phyloP scores from a whole-genome alignment of 2,113 vertebrate genomes.

The Xenus cinereus region DNA sequence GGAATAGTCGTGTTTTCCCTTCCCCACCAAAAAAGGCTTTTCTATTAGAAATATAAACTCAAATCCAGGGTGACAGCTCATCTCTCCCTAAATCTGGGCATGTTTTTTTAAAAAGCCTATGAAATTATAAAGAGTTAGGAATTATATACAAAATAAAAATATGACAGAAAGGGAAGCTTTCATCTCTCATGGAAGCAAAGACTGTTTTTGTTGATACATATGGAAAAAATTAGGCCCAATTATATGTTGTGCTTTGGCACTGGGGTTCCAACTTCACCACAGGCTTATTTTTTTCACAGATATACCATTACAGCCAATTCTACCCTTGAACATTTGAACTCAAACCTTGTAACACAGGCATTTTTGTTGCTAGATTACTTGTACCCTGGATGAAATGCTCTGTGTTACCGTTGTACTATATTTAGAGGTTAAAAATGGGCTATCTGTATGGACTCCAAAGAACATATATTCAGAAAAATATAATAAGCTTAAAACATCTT shows the following conservation, averaged over 20 bases:
- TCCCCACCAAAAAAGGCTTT: constrained; percentile 52
- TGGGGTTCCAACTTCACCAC: constrained; percentile 69
- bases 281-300: constrained; percentile 74
- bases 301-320: constrained; percentile 69
- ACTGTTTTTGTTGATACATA: constrained; percentile 80
- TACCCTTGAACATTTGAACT: constrained; percentile 76
- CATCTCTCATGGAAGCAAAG: constrained; percentile 73
- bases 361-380: constrained; percentile 57
- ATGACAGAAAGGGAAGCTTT: constrained; percentile 71
- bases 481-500: not conserved
- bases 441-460: constrained; percentile 28
- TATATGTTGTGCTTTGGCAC: constrained; percentile 77
- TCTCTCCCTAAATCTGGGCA: constrained; percentile 62
- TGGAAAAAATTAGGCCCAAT: constrained; percentile 79
- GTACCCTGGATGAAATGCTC: constrained; percentile 22
- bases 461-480: constrained; percentile 33
- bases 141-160: constrained; percentile 76
- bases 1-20: constrained; percentile 24
- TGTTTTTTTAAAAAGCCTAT: constrained; percentile 64
- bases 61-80: constrained; percentile 61
- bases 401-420: constrained; percentile 18
- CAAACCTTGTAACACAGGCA: constrained; percentile 67
- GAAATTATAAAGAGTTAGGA: constrained; percentile 70
- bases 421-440: constrained; percentile 40
- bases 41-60: constrained; percentile 63